Base-by-base conservation (phyloP, 2,888 invertebrate genomes). In the Augiades crinisus region DNA sequence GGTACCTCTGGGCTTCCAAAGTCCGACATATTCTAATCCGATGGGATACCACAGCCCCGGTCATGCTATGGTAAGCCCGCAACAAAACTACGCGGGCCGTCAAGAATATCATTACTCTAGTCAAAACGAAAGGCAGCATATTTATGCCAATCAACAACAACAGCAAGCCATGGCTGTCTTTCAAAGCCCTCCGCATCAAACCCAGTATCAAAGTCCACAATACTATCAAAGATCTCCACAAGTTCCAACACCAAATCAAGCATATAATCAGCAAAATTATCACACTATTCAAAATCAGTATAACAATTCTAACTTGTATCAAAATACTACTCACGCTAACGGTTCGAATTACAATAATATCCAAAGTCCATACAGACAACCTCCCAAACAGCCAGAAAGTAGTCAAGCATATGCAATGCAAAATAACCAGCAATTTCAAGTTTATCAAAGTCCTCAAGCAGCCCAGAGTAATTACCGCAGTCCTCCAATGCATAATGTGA, bases 31-130 rank as follows among this genome's bases (percentile, higher is more conserved):
- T 64, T 75, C 75, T 36, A 86, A 76, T 57, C 88, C 74, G 73
- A 83, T 78, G 51, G 83, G 77, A 19, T 90, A 78, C 57, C 80
- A 84, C 36, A 86, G 84, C 51, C 81, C 87, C 1, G 81, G 79
- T 1, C 83, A 85, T 55, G 69, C 79, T 7, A 79, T 87, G 70
- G 75, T 87, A 77, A 88, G 86, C 56, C 86, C 88, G n/a, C 87
- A 84, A 61, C 78, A 72, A 43, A 69, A 59, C n/a, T 83, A 76
- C 54, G 64, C 72, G 1, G 69, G 71, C 10, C 72, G 83, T 36
- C 86, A 80, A 59, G 87, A 88, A 5, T 84, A 79, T 62, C 79
- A 82, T 41, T 87, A 85, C 56, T 66, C 78, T 56, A 75, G 62
- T 64, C 85, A 80, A 66, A 59, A 70, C 34, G 86, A 87, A n/a